Evolutionary conservation across 35 echinoderm and acorn worm genomes (phyloP).

Genomic region (Apostichopus parvimensis): DNA sequence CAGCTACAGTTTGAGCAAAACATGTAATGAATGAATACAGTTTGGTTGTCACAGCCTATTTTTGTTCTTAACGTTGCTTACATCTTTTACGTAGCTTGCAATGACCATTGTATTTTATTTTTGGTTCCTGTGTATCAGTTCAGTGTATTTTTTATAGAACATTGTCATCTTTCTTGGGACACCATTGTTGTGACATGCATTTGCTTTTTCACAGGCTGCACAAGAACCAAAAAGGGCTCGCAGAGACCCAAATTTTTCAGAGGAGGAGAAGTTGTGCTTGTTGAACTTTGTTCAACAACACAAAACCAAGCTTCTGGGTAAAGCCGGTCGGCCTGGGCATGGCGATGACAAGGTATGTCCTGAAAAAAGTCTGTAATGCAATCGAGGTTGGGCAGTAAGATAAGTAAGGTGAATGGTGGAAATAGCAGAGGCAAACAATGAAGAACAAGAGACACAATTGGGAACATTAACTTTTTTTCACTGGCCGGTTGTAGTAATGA

Average conservation of each 20-base stretch:
- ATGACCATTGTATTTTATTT: too few relatives aligned
- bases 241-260: conserved; percentile 23
- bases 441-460: too few relatives aligned
- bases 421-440: too few relatives aligned
- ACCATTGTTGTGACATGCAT: too few relatives aligned
- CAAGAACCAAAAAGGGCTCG: background rate
- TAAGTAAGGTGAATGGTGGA: too few relatives aligned
- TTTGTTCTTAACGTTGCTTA: too few relatives aligned
- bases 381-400: background rate
- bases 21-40: too few relatives aligned
- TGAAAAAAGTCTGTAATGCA: background rate
- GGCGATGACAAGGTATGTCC: conserved; percentile 47
- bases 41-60: too few relatives aligned
- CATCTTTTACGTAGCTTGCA: too few relatives aligned
- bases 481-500: too few relatives aligned
- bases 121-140: background rate
- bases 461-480: too few relatives aligned
- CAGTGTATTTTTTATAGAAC: background rate
- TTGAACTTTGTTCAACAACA: conserved; percentile 37
- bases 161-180: background rate
- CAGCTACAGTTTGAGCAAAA: too few relatives aligned
- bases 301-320: conserved; percentile 25
- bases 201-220: background rate
- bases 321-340: conserved; percentile 35
- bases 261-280: conserved; percentile 14